Percentiles rank a stretch among this genome's conserved stretches.
Conservation (phyloP, 2,797 vertebrate species). For the Scolopax rusticola region DNA sequence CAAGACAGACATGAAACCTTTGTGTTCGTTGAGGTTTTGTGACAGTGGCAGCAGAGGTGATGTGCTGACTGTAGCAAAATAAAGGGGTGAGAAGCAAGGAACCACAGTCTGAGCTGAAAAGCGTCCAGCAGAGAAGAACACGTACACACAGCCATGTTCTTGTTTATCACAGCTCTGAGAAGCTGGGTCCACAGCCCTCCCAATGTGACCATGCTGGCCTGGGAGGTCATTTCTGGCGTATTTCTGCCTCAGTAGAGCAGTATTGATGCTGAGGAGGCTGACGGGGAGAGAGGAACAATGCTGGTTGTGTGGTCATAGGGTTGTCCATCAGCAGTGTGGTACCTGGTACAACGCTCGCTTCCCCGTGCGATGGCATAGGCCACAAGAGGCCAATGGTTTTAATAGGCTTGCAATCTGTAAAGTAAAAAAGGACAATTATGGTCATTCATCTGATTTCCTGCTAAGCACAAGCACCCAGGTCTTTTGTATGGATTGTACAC, state of each 20-base stretch:
- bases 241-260: not conserved
- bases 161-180: not conserved
- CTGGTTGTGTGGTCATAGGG: not conserved
- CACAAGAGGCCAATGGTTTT: not conserved
- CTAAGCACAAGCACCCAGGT: not conserved
- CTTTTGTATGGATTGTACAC: not conserved
- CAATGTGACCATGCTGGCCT: fast-evolving
- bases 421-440: not conserved
- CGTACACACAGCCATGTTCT: not conserved
- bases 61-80: not conserved
- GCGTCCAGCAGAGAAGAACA: not conserved
- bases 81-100: not conserved
- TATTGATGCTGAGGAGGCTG: not conserved
- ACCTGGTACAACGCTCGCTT: not conserved
- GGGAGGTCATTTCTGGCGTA: not conserved
- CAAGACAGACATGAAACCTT: not conserved
- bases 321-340: fast-evolving
- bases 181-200: not conserved
- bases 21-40: not conserved
- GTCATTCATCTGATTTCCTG: not conserved
- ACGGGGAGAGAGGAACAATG: not conserved
- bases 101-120: not conserved
- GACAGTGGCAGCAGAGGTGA: not conserved
- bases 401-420: not conserved
- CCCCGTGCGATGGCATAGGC: not conserved